phyloP scores from a whole-genome alignment of 2,797 vertebrate genomes.

The Dallia pectoralis region DNA sequence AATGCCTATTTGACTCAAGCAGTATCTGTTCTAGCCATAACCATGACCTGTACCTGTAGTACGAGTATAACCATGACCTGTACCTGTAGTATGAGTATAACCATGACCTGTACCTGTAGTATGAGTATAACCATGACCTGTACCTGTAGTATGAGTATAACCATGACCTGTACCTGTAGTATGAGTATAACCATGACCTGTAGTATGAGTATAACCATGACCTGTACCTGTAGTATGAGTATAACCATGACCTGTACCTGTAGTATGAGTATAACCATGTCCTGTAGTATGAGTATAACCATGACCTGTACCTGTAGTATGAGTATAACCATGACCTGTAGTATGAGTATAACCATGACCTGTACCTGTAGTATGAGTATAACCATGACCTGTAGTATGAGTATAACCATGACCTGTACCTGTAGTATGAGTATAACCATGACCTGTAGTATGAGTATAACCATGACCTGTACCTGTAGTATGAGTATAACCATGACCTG shows the following conservation, averaged over 20 bases:
- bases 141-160: constrained; percentile 85
- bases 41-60: constrained; percentile 75
- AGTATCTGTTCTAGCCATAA: too few species aligned
- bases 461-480: constrained; percentile 75
- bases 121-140: constrained; percentile 64
- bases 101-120: constrained; percentile 75
- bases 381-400: constrained; percentile 80
- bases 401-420: constrained; percentile 69
- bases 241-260: constrained; percentile 76
- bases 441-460: constrained; percentile 85
- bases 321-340: constrained; percentile 77
- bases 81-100: constrained; percentile 85
- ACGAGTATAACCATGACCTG: constrained; percentile 64
- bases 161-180: constrained; percentile 75
- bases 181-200: constrained; percentile 78
- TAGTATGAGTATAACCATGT: constrained; percentile 79
- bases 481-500: constrained; percentile 64
- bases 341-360: constrained; percentile 66
- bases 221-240: constrained; percentile 81
- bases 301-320: constrained; percentile 77
- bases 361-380: constrained; percentile 81
- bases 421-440: constrained; percentile 72
- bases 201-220: constrained; percentile 72
- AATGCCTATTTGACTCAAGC: too few species aligned
- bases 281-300: too few species aligned